Percentiles rank a stretch among this genome's conserved stretches.
These are phyloP conservation scores for Anagyrus pseudococci DNA, from an alignment of 2,888 invertebrate genomes.

Conservation along the genomic window DNA sequence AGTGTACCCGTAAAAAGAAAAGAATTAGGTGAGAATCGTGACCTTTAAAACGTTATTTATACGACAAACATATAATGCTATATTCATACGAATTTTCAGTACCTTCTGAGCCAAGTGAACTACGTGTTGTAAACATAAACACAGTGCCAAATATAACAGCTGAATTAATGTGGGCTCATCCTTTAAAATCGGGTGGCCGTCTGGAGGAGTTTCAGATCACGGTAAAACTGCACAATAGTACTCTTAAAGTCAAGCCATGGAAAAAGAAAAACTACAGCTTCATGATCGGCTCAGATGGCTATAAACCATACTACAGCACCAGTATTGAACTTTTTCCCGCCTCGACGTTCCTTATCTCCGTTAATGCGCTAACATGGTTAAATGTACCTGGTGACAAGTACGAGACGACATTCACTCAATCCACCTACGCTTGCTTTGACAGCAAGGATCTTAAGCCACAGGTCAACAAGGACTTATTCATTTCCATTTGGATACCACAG, in stretches of 20 bases:
- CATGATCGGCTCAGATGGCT: neutral
- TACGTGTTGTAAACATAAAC: neutral
- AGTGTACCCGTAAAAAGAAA: neutral
- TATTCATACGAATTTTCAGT: constrained; percentile 27
- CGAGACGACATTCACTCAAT: no score
- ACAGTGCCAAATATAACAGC: constrained; percentile 36
- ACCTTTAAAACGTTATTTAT: neutral
- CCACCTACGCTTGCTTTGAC: constrained; percentile 34
- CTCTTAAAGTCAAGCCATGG: constrained; percentile 8
- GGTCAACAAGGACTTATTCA: constrained; percentile 29
- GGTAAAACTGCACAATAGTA: neutral
- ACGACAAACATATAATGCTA: no score
- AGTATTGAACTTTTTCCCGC: constrained; percentile 42
- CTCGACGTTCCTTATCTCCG: constrained; percentile 38
- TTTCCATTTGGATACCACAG: constrained; percentile 42
- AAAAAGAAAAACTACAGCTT: neutral
- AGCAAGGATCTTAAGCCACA: constrained; percentile 10
- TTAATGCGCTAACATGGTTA: constrained; percentile 38
- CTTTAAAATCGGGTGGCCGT: constrained; percentile 40
- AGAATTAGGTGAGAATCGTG: constrained; percentile 16
- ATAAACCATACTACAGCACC: constrained; percentile 33
- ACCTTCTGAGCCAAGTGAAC: constrained; percentile 31
- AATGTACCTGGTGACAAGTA: constrained; percentile 1
- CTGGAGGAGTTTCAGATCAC: constrained; percentile 40
- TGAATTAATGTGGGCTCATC: constrained; percentile 43